phyloP scores from a whole-genome alignment of 2,113 vertebrate species.

The Solea senegalensis region DNA sequence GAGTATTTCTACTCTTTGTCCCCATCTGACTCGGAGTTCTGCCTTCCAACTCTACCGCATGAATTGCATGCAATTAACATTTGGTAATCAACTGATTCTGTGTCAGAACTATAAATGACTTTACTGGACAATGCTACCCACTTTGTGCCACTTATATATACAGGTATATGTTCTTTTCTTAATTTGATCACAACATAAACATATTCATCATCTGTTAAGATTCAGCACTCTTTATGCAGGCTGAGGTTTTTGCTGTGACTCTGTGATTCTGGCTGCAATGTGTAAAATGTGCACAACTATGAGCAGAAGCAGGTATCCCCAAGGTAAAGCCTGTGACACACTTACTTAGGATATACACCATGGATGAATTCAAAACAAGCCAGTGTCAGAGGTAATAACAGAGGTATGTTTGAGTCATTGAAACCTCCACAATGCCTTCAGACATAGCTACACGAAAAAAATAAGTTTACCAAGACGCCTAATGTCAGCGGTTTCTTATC shows the following conservation, averaged over 20 bases:
- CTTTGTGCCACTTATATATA: too few relatives aligned
- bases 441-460: not conserved
- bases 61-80: too few relatives aligned
- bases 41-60: too few relatives aligned
- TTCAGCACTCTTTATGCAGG: constrained; percentile 31
- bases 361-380: constrained; percentile 18
- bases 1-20: too few relatives aligned
- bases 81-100: too few relatives aligned
- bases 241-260: constrained; percentile 10
- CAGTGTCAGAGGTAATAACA: constrained; percentile 11
- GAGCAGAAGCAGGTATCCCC: constrained; percentile 40
- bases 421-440: constrained; percentile 2
- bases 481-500: not conserved
- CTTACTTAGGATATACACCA: constrained; percentile 22
- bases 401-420: not conserved
- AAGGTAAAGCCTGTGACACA: constrained; percentile 50
- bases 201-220: not conserved
- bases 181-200: not conserved
- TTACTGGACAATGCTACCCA: too few relatives aligned
- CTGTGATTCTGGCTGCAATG: constrained; percentile 7
- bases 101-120: too few relatives aligned
- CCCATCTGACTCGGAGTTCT: too few relatives aligned
- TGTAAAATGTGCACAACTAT: constrained; percentile 28
- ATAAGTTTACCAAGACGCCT: not conserved
- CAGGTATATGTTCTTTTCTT: constrained; percentile 1